Evolutionary conservation across 2,113 vertebrate species (phyloP).

Genomic region (Laticauda colubrina): DNA sequence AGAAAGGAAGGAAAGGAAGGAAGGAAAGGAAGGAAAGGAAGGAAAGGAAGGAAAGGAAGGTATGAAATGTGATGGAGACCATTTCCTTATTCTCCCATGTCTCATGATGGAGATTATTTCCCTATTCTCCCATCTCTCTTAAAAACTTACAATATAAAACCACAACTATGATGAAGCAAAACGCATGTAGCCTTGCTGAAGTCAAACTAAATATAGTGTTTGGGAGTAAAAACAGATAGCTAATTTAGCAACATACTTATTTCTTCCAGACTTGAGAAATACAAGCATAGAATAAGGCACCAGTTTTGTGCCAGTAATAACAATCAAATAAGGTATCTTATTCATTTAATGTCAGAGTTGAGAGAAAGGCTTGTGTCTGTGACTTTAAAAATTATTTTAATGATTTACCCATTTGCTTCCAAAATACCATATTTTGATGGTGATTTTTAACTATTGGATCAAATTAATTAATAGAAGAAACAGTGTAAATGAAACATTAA

Average conservation of each 20-base stretch:
- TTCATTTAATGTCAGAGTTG: background rate
- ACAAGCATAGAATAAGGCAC: background rate
- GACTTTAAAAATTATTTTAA: background rate
- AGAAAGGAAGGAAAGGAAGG: too few relatives aligned
- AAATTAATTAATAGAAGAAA: background rate
- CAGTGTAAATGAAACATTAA: background rate
- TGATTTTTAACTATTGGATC: background rate
- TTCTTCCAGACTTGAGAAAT: conserved; percentile 15
- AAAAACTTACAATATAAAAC: conserved; percentile 25
- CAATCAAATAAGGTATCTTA: background rate
- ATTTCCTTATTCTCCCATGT: background rate
- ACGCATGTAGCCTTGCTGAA: conserved; percentile 24
- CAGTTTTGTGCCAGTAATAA: background rate
- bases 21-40: too few relatives aligned
- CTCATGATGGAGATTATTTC: background rate
- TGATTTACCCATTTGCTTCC: background rate
- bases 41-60: too few relatives aligned
- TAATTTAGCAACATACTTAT: background rate
- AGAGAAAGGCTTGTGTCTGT: background rate
- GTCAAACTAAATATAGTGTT: background rate
- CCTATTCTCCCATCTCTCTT: conserved; percentile 8
- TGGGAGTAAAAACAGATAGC: background rate
- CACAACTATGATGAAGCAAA: conserved; percentile 10
- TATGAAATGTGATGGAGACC: too few relatives aligned
- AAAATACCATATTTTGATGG: background rate